phyloP scores from a whole-genome alignment of 1,140 invertebrate species.

The Anadara kagoshimensis region DNA sequence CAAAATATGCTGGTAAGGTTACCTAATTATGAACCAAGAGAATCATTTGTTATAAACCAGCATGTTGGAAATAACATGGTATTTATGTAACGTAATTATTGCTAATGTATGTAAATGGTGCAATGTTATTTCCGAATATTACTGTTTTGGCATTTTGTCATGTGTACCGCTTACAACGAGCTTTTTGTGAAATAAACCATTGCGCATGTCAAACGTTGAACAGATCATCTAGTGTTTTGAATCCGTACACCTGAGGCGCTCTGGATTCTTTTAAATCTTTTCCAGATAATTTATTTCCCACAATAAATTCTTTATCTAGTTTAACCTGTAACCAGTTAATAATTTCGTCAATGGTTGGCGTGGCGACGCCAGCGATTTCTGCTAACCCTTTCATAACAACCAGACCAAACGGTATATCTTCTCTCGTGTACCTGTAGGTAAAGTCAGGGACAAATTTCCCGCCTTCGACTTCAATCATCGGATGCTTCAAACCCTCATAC shows the following conservation, averaged over 20 bases:
- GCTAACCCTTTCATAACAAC: constrained; percentile 61
- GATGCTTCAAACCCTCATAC: constrained; percentile 56
- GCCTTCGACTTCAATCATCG: constrained; percentile 39
- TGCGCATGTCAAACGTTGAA: constrained; percentile 9
- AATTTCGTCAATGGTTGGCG: constrained; percentile 53
- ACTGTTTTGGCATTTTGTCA: too few relatives aligned
- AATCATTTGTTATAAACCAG: too few relatives aligned
- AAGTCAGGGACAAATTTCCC: constrained; percentile 59
- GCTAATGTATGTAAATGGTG: too few relatives aligned
- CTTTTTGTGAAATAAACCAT: too few relatives aligned
- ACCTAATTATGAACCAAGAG: too few relatives aligned
- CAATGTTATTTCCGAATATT: too few relatives aligned
- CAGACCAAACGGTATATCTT: constrained; percentile 62
- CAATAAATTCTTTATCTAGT: constrained; percentile 57
- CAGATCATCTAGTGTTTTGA: constrained; percentile 50
- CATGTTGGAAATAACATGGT: too few relatives aligned
- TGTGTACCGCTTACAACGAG: too few relatives aligned
- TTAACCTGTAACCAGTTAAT: constrained; percentile 56
- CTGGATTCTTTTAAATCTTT: constrained; percentile 55
- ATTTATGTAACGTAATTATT: too few relatives aligned
- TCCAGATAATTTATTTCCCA: constrained; percentile 46
- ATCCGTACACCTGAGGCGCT: constrained; percentile 56
- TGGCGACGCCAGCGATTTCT: constrained; percentile 45
- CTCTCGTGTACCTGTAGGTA: constrained; percentile 52
- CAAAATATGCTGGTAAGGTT: too few relatives aligned